These are phyloP conservation scores for Notarius lentiginosus DNA, from an alignment of 2,113 vertebrate genomes.

Conservation along the genomic window DNA sequence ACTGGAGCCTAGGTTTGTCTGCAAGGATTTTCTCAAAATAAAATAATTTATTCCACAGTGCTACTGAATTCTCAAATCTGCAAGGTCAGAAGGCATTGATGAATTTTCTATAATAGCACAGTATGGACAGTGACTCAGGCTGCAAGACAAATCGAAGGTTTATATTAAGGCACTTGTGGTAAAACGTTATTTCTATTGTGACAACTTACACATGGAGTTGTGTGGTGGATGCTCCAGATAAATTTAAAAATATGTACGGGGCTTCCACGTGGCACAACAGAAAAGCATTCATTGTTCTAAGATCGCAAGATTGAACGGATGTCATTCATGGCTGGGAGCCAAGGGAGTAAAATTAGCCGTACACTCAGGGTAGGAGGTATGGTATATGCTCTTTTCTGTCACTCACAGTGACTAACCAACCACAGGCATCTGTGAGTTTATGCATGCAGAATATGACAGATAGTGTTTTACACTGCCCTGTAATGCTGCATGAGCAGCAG, in stretches of 20 bases:
- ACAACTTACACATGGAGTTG: neutral
- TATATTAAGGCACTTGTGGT: neutral
- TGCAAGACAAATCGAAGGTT: neutral
- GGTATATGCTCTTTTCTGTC: neutral
- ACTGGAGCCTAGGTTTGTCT: constrained; percentile 43
- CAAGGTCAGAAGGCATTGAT: neutral
- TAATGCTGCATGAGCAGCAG: neutral
- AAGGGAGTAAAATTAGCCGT: neutral
- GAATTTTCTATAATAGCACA: neutral
- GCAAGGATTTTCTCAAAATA: constrained; percentile 44
- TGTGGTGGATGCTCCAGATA: neutral
- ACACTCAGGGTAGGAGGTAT: neutral
- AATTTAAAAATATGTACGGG: neutral
- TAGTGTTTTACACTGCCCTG: neutral
- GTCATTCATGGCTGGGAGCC: neutral
- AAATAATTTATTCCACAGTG: constrained; percentile 3
- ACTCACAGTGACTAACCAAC: neutral
- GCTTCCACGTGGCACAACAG: neutral
- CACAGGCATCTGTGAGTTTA: neutral
- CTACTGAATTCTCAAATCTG: neutral
- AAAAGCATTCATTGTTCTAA: too few species aligned
- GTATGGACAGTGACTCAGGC: neutral
- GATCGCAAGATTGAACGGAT: neutral
- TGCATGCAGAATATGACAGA: neutral
- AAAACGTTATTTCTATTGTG: neutral